These are phyloP conservation scores for Phortica okadai DNA, from an alignment of 2,888 invertebrate genomes.

Conservation along the genomic window DNA sequence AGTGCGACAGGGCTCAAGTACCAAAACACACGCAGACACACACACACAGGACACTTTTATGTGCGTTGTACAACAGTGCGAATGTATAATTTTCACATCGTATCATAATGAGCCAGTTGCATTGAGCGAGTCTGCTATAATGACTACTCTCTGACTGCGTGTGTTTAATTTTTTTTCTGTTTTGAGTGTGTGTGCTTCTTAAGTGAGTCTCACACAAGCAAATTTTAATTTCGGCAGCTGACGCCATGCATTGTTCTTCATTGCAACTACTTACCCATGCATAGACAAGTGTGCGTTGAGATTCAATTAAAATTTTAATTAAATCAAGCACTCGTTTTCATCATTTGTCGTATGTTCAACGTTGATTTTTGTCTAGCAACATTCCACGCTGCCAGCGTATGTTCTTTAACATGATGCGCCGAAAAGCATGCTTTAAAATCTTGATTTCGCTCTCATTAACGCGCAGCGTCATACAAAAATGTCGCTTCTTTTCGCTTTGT, in stretches of 20 bases:
- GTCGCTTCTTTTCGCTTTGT: background rate
- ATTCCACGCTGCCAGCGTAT: too few species aligned
- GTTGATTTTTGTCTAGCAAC: background rate
- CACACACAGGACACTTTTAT: conserved; percentile 34
- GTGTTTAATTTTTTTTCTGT: background rate
- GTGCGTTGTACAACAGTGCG: conserved; percentile 50
- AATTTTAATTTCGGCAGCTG: conserved; percentile 65
- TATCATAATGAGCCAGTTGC: conserved; percentile 50
- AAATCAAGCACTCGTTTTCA: conserved; percentile 60
- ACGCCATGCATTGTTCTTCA: conserved; percentile 25
- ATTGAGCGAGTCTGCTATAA: conserved; percentile 16
- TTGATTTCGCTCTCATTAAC: background rate
- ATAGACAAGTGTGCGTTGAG: background rate
- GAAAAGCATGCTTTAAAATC: conserved; percentile 16
- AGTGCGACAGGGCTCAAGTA: background rate
- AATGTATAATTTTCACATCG: conserved; percentile 65
- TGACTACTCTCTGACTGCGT: background rate
- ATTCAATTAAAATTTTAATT: conserved; percentile 67
- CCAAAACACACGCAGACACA: background rate
- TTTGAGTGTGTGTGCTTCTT: background rate
- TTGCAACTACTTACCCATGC: background rate
- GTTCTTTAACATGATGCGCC: background rate
- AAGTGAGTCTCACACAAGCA: conserved; percentile 46
- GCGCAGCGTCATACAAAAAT: background rate
- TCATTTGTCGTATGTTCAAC: background rate